phyloP scores from a whole-genome alignment of 2,797 vertebrate genomes.

The Glyptemys insculpta region DNA sequence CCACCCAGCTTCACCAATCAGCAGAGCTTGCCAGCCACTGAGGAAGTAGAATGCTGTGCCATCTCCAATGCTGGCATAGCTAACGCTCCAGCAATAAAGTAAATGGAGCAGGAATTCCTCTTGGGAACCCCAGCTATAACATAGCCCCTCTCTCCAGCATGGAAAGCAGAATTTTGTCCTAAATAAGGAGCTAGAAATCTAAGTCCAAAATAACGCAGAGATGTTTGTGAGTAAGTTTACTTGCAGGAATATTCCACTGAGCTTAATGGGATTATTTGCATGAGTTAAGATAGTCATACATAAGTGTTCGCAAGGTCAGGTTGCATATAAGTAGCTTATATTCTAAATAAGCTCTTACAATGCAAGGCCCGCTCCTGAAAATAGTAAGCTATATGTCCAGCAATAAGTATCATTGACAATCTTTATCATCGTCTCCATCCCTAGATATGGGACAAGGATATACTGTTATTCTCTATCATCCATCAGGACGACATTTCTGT shows the following conservation, averaged over 20 bases:
- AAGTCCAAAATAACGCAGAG: neutral
- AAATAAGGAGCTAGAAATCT: neutral
- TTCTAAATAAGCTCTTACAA: neutral
- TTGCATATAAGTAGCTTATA: neutral
- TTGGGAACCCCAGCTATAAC: neutral
- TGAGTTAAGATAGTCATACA: neutral
- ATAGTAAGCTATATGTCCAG: too few relatives aligned
- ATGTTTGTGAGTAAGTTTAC: neutral
- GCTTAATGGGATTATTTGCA: neutral
- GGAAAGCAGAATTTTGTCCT: neutral
- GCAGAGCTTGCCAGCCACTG: neutral
- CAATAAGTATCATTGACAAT: neutral
- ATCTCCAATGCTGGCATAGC: neutral
- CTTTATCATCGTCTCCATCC: neutral
- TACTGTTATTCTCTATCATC: neutral
- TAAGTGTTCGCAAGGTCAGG: neutral
- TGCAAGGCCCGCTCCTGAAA: neutral
- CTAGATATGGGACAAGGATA: neutral
- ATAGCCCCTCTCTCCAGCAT: neutral
- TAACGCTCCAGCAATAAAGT: neutral
- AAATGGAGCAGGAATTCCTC: neutral
- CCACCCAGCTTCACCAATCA: accelerated
- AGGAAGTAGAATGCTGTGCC: neutral
- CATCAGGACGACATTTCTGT: too few relatives aligned
- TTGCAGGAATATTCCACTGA: neutral